These are phyloP conservation scores for Drosophila nikananu DNA, from an alignment of 1,140 invertebrate species.

Conservation along the genomic window DNA sequence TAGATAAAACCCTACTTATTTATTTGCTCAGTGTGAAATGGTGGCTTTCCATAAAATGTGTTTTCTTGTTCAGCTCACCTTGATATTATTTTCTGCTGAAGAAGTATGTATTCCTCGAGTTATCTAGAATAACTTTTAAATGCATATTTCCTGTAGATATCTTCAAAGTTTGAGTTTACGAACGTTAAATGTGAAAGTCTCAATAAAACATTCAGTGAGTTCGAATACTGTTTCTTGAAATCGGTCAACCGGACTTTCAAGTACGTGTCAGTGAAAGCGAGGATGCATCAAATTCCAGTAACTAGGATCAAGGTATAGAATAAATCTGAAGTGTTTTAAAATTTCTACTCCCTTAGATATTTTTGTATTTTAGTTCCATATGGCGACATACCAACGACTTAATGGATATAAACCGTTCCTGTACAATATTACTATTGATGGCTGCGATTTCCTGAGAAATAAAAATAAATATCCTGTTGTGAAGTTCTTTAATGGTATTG, in stretches of 20 bases:
- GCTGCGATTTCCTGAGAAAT: background rate
- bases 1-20: background rate
- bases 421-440: slow-evolving; percentile 9
- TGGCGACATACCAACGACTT: background rate
- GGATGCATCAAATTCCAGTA: background rate
- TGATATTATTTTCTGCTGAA: background rate
- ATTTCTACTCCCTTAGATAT: background rate
- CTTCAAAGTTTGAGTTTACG: too few species aligned
- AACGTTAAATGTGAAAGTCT: too few species aligned
- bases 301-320: background rate
- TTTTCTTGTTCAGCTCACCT: background rate
- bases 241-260: slow-evolving; percentile 16
- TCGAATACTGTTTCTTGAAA: slow-evolving; percentile 19
- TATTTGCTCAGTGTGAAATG: background rate
- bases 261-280: background rate
- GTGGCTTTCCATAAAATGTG: background rate
- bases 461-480: background rate
- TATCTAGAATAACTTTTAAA: too few species aligned
- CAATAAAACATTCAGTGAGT: background rate
- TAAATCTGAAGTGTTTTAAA: background rate
- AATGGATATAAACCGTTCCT: slow-evolving; percentile 26
- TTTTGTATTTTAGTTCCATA: background rate
- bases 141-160: too few species aligned
- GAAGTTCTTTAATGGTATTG: background rate
- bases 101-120: background rate